phyloP scores from a whole-genome alignment of 2,888 invertebrate species.

The Bruchidius siliquastri region DNA sequence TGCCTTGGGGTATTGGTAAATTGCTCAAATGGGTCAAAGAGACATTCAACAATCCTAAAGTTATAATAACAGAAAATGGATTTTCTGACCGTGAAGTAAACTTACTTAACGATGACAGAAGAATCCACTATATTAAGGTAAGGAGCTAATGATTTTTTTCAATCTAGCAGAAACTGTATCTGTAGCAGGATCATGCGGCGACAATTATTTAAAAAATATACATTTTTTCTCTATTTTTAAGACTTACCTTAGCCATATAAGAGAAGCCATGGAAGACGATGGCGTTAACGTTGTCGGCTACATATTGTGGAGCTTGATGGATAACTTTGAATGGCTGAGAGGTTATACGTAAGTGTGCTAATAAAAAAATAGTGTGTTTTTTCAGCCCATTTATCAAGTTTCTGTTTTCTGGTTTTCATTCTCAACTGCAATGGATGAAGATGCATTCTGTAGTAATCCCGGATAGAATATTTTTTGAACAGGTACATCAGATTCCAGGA shows the following conservation, averaged over 20 bases:
- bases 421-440: too few relatives aligned
- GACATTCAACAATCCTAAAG: constrained; percentile 54
- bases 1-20: constrained; percentile 55
- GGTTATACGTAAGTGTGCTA: constrained; percentile 40
- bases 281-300: constrained; percentile 21
- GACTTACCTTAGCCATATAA: constrained; percentile 48
- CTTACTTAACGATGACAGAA: constrained; percentile 50
- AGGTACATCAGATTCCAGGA: too few relatives aligned
- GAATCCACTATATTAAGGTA: constrained; percentile 52
- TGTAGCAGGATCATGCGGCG: not conserved
- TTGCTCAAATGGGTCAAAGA: constrained; percentile 56
- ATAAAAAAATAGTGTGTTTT: too few relatives aligned
- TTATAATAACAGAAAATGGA: constrained; percentile 59
- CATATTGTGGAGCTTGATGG: constrained; percentile 32
- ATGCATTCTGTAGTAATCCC: too few relatives aligned
- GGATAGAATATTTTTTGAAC: too few relatives aligned
- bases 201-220: too few relatives aligned
- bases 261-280: constrained; percentile 38
- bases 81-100: constrained; percentile 47
- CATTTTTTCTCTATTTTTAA: constrained; percentile 15
- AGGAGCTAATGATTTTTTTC: constrained; percentile 4
- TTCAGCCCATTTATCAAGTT: too few relatives aligned
- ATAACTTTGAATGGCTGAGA: constrained; percentile 48
- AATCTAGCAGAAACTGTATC: not conserved
- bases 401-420: too few relatives aligned